Evolutionary conservation across 2,888 invertebrate genomes (phyloP), one percentile per base, ranked within the genome.

Genomic region (Thecocarcelia acutangulata): DNA sequence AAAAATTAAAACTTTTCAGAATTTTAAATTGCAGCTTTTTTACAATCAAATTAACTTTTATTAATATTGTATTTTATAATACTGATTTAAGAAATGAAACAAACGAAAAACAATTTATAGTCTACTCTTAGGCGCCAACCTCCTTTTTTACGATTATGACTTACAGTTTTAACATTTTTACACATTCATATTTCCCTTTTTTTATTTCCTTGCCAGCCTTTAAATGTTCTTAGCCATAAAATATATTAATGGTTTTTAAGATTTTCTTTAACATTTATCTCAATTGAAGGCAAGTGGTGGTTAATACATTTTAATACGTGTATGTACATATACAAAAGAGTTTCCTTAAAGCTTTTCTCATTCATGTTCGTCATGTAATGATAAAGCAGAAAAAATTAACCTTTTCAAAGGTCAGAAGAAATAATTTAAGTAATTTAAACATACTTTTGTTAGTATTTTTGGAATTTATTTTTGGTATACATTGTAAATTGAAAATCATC

Each of bases 61-160:
- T 8, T 46, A 15, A 15, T 17, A 15, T 50, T 12, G 21, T 17
- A 19, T 21, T 50, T 24, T 44, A 44, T 61, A 19, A 17, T 19
- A 13, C 48, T 13, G 37, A 15, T 37, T 61, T 12, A 15, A 17
- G 12, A 28, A 59, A 24, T 3, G 6, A 1, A 33, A 33, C 6
- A 13, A 9, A 24, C 12, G 2, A 6, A 19, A 50, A 50, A 63
- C 24, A 33, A 17, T 59, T 40, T 28, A 46, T 46, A 0, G 64
- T 64, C 13, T 42, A 37, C 28, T 58, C 28, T 58, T 8, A 69
- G 69, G 69, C 69, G 69, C 56, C 69, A 46, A 28, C 19, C 12
- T 19, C 12, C 56, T 33, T 56, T 44, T 63, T 69, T 46, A 44
- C 54, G 12, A n/a, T 33, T 19, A 63, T 33, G 33, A 19, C 28